Evolutionary conservation across 2,888 invertebrate genomes (phyloP), one percentile per base, ranked within the genome.

Genomic region (Brassicogethes aeneus): DNA sequence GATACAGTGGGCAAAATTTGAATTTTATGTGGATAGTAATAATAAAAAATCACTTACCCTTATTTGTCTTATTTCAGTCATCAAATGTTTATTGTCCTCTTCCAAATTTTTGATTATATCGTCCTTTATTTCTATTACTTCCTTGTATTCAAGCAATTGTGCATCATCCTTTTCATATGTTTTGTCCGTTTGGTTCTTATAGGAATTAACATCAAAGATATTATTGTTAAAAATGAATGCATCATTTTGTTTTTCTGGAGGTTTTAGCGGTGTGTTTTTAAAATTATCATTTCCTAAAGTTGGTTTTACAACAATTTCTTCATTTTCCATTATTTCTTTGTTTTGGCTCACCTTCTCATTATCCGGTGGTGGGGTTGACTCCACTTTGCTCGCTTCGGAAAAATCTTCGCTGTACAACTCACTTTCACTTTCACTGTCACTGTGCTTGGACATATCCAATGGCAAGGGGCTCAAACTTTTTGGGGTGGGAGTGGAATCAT

Each of bases 381-480:
- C 49, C 3, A 50, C 47, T 46, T 55, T 57, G 41, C 59, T 59
- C 33, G 59, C 59, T 15, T 57, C 55, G 36, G 59, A 60, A 50
- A 65, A 65, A 50, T 65, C 65, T 41, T 65, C 62, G 39, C 60
- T 63, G 44, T 65, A 65, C 16, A 57, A 57, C 33, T 57, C 55
- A 23, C 43, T 46, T 34, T 56, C 54, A 39, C 48, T 50, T 15
- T 45, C 50, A 39, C 50, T 51, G n/a, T 38, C 34, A 33, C 12
- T 23, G 17, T 45, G 38, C 34, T 47, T 43, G 15, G 41, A 45
- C 12, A 54, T 51, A 48, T 67, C 66, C 39, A 60, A 50, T 10
- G 66, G 65, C 31, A 66, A 50, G 12, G 67, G 66, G 45, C 66
- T 66, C 3, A 65, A 41, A 53, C 66, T 65, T 48, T 63, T 65